phyloP scores from a whole-genome alignment of 2,797 vertebrate species.

The Cirrhinus molitorella region DNA sequence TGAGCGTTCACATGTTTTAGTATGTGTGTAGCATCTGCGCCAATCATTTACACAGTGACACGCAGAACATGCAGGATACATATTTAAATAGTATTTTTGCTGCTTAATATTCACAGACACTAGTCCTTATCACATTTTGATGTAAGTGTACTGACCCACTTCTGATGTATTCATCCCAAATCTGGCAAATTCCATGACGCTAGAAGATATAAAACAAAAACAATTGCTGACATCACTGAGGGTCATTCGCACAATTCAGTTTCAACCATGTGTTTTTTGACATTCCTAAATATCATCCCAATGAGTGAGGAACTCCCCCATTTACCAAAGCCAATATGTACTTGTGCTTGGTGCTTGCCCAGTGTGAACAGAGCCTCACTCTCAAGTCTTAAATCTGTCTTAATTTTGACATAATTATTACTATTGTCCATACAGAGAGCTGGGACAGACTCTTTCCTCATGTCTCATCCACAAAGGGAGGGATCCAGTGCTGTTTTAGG shows the following conservation, averaged over 20 bases:
- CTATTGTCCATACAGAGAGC: background rate
- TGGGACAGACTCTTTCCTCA: background rate
- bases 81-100: too few species aligned
- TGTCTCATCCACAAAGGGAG: background rate
- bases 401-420: background rate
- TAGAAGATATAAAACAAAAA: too few species aligned
- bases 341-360: background rate
- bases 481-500: conserved; percentile 4
- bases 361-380: background rate
- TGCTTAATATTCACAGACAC: too few species aligned
- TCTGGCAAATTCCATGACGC: too few species aligned
- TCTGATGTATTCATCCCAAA: too few species aligned
- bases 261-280: background rate
- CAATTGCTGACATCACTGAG: background rate
- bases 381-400: background rate
- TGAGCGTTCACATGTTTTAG: too few species aligned
- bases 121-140: too few species aligned
- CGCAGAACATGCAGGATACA: too few species aligned
- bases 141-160: too few species aligned
- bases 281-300: background rate
- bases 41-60: too few species aligned
- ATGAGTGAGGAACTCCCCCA: background rate
- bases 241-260: background rate
- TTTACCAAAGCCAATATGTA: background rate
- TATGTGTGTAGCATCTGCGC: too few species aligned